phyloP scores from a whole-genome alignment of 1,140 invertebrate genomes.

The Zaprionus inermis region DNA sequence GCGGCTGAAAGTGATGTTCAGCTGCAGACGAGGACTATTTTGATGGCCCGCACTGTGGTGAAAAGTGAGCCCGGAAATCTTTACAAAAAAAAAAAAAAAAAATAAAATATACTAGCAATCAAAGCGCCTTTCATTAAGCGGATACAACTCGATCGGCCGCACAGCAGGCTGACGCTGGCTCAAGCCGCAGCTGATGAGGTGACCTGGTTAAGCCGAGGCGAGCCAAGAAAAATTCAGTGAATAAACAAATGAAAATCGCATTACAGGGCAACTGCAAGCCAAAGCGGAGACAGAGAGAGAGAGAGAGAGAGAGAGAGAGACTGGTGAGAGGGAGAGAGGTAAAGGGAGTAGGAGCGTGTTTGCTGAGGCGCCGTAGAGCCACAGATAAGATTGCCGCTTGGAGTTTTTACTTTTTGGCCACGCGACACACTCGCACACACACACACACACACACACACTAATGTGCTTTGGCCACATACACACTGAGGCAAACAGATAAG shows the following conservation, averaged over 20 bases:
- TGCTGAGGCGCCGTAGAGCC: background rate
- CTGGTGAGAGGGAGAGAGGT: no score
- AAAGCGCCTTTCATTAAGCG: background rate
- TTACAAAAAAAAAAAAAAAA: no score
- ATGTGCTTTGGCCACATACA: background rate
- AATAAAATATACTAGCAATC: background rate
- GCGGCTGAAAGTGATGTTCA: background rate
- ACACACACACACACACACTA: background rate
- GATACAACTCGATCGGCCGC: background rate
- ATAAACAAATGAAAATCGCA: conserved; percentile 6
- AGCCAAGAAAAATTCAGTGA: conserved; percentile 5
- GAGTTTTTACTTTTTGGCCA: conserved; percentile 4
- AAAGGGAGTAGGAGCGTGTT: background rate
- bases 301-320: background rate
- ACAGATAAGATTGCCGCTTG: conserved; percentile 4
- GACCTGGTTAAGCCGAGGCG: background rate
- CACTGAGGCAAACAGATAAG: no score
- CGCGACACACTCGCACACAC: background rate
- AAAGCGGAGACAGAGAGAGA: background rate
- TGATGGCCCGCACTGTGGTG: background rate
- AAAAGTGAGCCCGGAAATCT: background rate
- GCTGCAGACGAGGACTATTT: background rate
- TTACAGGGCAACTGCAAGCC: background rate
- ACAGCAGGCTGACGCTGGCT: background rate
- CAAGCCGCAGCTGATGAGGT: background rate